Base-by-base conservation (phyloP, 2,797 vertebrate species). In the Micromesistius poutassou region DNA sequence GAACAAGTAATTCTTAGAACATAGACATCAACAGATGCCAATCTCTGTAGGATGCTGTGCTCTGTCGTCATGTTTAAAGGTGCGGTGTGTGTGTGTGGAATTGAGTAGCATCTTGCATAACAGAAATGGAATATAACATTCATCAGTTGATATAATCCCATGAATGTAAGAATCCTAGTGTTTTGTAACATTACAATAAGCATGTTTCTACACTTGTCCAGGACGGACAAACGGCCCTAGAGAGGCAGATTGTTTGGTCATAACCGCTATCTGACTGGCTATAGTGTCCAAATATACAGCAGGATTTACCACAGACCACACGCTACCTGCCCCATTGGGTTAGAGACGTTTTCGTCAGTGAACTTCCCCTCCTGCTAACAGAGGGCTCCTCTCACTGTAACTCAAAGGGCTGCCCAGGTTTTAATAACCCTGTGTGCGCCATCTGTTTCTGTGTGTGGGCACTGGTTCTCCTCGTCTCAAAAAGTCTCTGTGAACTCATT, bases 371-470 rank as follows among this genome's bases (percentile, higher is more conserved):
- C 16, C 71, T 50, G n/a, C 42, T 25, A 7, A 76, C 74, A 36
- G 79, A 35, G 19, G 30, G n/a, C 2, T 13, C 42, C 78, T 31
- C 16, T 71, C n/a, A 19, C 76, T 79, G 72, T 74, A 4, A 33
- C 30, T 62, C 13, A 38, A 22, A n/a, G 74, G 62, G 30, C 71
- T 38, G 46, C 75, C 73, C 46, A 82, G 46, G 55, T 77, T 83
- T 84, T 82, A 84, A 82, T 79, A 84, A 79, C 75, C 8, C 77
- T 71, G 66, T 55, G 74, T 75, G 78, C 71, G 1, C 7, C 62
- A 74, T 71, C 74, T 38, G 77, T 1, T 71, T 77, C n/a, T 73
- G 36, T 13, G 2, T 76, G 35, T 33, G 62, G 62, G 40, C 28
- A 30, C 19, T n/a, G 30, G 1, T 70, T 71, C 25, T 62, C 19